Evolutionary conservation across 2,113 vertebrate genomes (phyloP), one percentile per base, ranked within the genome.

Genomic region (Etheostoma spectabile): DNA sequence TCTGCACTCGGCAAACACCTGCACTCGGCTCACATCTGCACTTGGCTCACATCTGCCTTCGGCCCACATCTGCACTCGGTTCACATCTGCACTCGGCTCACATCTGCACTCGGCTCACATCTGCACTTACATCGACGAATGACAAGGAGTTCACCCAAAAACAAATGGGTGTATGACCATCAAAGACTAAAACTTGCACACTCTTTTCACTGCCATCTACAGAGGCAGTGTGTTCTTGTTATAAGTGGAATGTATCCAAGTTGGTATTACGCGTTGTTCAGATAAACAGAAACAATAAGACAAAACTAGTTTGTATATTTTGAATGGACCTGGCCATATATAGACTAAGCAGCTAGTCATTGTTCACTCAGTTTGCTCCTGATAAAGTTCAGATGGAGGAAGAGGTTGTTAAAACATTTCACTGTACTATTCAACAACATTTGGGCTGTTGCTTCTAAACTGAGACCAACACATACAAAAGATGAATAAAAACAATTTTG

Each of bases 361-460:
- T 89, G 83, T 84, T 87, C 77, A 49, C 30, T 42, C 22, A 60
- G 63, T 48, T 82, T 53, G 21, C 33, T 8, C 19, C 56, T 73
- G 60, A 74, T 76, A 62, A 80, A 85, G 69, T 82, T 82, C 66
- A 84, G 73, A 45, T 1, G n/a, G 38, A 87, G 85, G 77, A 87
- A 91, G 73, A 62, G 77, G 71, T 80, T 81, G 71, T 89, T 74
- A 89, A 91, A 92, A 82, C 60, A 79, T 19, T 86, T 84, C 62
- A 80, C 42, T 79, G 77, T 56, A 42, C 59, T 49, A 71, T 83
- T 90, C 22, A 86, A 85, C 74, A 78, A 61, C 7, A 0, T 64
- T 49, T 52, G 51, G 70, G 61, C 79, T 83, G 55, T 81, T 66
- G 75, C 67, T 35, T 74, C 51, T 53, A 77, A 52, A 72, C 24